Conservation (phyloP, 2,888 invertebrate genomes). For the Lathronympha strigana region DNA sequence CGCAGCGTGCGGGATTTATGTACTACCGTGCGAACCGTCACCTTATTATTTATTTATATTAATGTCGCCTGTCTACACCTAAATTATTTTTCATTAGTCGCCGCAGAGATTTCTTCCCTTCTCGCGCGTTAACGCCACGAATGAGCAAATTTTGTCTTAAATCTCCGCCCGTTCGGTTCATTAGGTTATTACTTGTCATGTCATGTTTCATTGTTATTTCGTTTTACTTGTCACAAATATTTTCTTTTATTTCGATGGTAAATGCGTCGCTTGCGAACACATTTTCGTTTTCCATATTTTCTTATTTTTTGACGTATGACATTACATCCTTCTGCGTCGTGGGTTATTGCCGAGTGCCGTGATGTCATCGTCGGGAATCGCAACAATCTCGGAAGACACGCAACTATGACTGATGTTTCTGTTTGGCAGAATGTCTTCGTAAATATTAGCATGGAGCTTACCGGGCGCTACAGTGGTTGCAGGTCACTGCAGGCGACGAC, state of each 20-base stretch:
- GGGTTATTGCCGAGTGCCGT: constrained; percentile 38
- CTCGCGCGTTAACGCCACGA: constrained; percentile 58
- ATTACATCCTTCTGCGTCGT: constrained; percentile 39
- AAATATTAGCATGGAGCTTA: constrained; percentile 16
- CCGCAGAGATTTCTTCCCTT: constrained; percentile 49
- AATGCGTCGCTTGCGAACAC: constrained; percentile 33
- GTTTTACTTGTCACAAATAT: constrained; percentile 38
- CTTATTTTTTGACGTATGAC: constrained; percentile 40
- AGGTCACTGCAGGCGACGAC: constrained; percentile 18
- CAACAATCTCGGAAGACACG: constrained; percentile 40
- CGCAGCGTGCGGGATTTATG: constrained; percentile 73
- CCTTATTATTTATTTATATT: constrained; percentile 79
- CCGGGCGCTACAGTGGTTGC: constrained; percentile 5
- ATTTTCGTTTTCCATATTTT: constrained; percentile 34
- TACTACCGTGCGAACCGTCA: constrained; percentile 75
- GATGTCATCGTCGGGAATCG: constrained; percentile 33
- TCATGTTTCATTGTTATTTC: constrained; percentile 41
- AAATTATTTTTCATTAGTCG: constrained; percentile 75
- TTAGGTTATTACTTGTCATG: constrained; percentile 41
- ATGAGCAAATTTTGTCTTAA: constrained; percentile 54
- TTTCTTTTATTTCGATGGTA: constrained; percentile 36
- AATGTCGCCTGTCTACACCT: constrained; percentile 71
- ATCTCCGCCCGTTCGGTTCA: constrained; percentile 38
- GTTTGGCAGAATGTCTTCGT: constrained; percentile 23
- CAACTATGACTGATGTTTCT: constrained; percentile 38